Evolutionary conservation across 2,797 vertebrate genomes (phyloP), one percentile per base, ranked within the genome.

Genomic region (Iguana delicatissima): DNA sequence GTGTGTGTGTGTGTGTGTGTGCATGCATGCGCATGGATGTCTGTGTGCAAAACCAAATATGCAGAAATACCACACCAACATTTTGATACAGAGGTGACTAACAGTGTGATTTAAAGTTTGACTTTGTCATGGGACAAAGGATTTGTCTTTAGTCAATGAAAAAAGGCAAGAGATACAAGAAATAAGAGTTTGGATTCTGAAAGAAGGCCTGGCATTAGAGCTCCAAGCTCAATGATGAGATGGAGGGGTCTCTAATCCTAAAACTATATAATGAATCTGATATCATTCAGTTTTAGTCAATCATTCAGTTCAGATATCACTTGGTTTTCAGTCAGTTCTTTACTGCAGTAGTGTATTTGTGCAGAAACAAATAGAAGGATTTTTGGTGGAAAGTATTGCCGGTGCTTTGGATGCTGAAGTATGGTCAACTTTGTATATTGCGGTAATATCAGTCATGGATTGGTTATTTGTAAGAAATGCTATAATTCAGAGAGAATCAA

Each of bases 31-130:
- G 85, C 72, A 14, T 67, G 81, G 82, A n/a, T 92, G 90, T 50
- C 46, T 92, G 89, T 87, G 87, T 69, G 85, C 50, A 67, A 80
- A 89, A 86, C 38, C 24, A 9, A 52, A 26, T 79, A 79, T 59
- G 93, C 72, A 46, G 18, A 57, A 72, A 38, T 13, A 84, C 91
- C 72, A 88, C 6, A 1, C 32, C 62, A 83, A 83, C 81, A 0
- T 83, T 91, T 69, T 52, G 35, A 55, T 35, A 67, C 16, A 77
- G 2, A 72, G 92, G 84, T 88, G 74, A 85, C 42, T 42, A 32
- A 87, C 86, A 80, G 73, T 89, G 46, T 0, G 67, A 89, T 92
- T 87, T 91, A 72, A 95, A 96, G 91, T 96, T 96, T 91, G 26
- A 85, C 77, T 80, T 92, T 82, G 1, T 42, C 73, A 22, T 35